Conservation (phyloP, 2,113 vertebrate species). For the Eolophus roseicapilla region DNA sequence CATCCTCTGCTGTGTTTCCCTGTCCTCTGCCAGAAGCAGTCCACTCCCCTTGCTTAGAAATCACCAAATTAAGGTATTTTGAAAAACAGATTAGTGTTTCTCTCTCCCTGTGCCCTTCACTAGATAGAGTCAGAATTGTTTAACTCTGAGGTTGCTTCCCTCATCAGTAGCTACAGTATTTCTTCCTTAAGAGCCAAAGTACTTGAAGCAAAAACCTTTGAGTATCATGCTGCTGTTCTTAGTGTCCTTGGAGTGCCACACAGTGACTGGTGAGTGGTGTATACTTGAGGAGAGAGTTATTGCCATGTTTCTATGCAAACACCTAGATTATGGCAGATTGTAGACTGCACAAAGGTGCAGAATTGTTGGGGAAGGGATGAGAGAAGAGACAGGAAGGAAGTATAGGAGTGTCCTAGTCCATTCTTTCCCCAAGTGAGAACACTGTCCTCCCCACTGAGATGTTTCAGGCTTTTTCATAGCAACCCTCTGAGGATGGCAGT, state of each 20-base stretch:
- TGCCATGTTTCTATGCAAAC: not conserved
- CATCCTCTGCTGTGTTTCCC: not conserved
- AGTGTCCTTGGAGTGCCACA: not conserved
- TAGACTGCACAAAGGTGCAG: not conserved
- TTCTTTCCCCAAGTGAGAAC: not conserved
- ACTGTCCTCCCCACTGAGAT: not conserved
- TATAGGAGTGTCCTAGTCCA: not conserved
- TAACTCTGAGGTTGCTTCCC: not conserved
- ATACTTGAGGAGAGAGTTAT: not conserved
- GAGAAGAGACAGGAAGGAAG: not conserved
- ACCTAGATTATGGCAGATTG: not conserved
- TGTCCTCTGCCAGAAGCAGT: not conserved
- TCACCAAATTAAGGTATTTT: not conserved
- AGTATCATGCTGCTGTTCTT: not conserved
- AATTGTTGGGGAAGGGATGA: rapidly evolving
- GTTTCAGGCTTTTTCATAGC: not conserved
- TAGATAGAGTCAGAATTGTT: not conserved
- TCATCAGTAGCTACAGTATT: not conserved
- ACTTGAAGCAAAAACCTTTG: not conserved
- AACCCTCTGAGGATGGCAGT: not conserved
- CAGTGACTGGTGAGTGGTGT: not conserved
- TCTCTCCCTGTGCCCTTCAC: not conserved
- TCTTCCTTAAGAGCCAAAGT: not conserved
- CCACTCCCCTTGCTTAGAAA: not conserved
- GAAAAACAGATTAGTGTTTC: not conserved